These are phyloP conservation scores for Nephrotoma flavescens DNA, from an alignment of 2,888 invertebrate genomes.

Conservation along the genomic window DNA sequence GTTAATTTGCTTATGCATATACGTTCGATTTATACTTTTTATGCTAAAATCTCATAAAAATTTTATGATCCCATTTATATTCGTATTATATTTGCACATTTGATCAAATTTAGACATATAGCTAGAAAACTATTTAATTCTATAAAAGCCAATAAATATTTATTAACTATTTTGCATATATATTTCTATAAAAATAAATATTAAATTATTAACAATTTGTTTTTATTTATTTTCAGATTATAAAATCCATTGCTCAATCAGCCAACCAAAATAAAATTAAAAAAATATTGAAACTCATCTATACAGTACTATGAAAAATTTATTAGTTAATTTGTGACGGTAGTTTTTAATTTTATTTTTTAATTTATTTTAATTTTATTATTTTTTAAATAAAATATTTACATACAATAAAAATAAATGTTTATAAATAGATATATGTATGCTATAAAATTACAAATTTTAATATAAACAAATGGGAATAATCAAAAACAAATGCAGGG, in stretches of 20 bases:
- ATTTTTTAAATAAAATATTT: background rate
- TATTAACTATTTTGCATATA: background rate
- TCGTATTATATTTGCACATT: too few relatives aligned
- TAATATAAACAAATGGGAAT: background rate
- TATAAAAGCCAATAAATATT: background rate
- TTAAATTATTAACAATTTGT: background rate
- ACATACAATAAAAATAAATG: background rate
- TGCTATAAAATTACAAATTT: background rate
- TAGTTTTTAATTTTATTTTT: background rate
- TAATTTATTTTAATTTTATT: background rate
- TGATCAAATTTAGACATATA: too few relatives aligned
- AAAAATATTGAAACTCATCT: background rate
- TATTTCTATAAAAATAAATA: background rate
- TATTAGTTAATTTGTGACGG: background rate
- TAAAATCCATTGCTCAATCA: background rate
- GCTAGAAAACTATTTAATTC: background rate
- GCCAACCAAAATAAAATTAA: background rate
- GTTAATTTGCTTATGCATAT: too few relatives aligned
- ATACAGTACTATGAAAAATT: background rate
- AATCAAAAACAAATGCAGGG: slow-evolving; percentile 1
- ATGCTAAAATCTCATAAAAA: background rate
- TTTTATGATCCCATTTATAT: background rate
- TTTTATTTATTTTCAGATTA: background rate
- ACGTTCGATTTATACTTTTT: background rate
- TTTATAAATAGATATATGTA: background rate